phyloP scores from a whole-genome alignment of 2,797 vertebrate genomes.

The Enteromius argenteus region DNA sequence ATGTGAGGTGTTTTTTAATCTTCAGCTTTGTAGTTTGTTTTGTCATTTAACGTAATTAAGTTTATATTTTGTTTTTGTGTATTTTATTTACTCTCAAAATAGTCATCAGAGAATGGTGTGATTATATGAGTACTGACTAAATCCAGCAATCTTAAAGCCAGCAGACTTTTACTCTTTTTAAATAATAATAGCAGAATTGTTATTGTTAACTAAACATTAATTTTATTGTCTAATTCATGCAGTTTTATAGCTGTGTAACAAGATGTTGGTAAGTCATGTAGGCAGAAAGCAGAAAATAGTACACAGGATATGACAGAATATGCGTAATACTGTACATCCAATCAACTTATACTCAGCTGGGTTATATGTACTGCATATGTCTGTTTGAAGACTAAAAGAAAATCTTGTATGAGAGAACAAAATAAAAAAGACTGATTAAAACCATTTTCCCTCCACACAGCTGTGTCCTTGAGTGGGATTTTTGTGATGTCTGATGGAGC shows the following conservation, averaged over 20 bases:
- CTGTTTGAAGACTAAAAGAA: slow-evolving; percentile 1
- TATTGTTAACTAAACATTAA: neutral
- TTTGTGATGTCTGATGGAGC: slow-evolving; percentile 1
- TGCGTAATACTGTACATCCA: neutral
- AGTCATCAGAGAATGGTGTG: neutral
- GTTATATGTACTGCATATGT: neutral
- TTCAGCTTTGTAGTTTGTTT: neutral
- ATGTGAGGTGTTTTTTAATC: neutral
- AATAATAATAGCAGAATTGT: neutral
- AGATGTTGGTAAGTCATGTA: neutral
- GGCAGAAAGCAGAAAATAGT: neutral
- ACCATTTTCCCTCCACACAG: neutral
- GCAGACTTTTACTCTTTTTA: too few relatives aligned
- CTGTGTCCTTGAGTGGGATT: slow-evolving; percentile 5
- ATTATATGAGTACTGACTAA: neutral
- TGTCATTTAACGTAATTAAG: too few relatives aligned
- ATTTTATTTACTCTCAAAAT: neutral
- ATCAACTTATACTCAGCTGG: neutral
- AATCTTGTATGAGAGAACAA: neutral
- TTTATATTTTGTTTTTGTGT: neutral
- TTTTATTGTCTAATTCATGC: neutral
- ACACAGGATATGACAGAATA: neutral
- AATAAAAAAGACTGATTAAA: neutral
- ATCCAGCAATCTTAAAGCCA: too few relatives aligned
- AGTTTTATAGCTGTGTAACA: neutral